phyloP scores from a whole-genome alignment of 2,888 invertebrate species.

The Thymelicus lineola region DNA sequence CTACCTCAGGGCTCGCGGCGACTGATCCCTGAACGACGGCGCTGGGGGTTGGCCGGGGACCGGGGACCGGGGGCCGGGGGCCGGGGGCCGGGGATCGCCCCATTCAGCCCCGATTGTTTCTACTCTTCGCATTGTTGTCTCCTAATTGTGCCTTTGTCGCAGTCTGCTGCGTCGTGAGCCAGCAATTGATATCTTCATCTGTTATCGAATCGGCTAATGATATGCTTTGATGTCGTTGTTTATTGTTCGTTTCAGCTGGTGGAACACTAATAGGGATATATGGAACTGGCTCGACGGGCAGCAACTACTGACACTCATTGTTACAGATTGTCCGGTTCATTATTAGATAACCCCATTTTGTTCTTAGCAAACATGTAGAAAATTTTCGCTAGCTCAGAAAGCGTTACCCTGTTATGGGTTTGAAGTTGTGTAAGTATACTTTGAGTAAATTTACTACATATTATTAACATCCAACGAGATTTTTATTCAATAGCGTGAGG shows the following conservation, averaged over 20 bases:
- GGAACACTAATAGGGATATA: too few species aligned
- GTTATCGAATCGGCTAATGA: background rate
- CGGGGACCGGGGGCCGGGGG: background rate
- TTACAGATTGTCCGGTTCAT: background rate
- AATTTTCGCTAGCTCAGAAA: too few species aligned
- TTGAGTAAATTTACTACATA: too few species aligned
- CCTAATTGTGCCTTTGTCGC: slow-evolving; percentile 16
- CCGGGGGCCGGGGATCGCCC: background rate
- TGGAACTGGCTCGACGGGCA: too few species aligned
- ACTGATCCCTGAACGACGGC: background rate
- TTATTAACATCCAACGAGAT: too few species aligned
- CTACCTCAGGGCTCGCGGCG: background rate
- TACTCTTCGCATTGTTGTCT: slow-evolving; percentile 7
- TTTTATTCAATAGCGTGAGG: too few species aligned
- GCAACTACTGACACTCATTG: background rate
- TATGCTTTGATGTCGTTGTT: background rate
- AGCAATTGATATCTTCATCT: slow-evolving; percentile 5
- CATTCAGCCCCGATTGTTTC: slow-evolving; percentile 2
- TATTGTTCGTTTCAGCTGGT: too few species aligned
- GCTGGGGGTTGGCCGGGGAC: background rate
- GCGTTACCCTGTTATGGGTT: too few species aligned
- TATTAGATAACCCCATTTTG: too few species aligned
- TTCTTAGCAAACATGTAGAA: too few species aligned
- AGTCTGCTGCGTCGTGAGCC: background rate
- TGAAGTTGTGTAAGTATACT: too few species aligned